A percentile compares a stretch with the other conserved stretches of the same genome.
phyloP scores from a whole-genome alignment of 2,113 vertebrate genomes.

The Zeus faber region DNA sequence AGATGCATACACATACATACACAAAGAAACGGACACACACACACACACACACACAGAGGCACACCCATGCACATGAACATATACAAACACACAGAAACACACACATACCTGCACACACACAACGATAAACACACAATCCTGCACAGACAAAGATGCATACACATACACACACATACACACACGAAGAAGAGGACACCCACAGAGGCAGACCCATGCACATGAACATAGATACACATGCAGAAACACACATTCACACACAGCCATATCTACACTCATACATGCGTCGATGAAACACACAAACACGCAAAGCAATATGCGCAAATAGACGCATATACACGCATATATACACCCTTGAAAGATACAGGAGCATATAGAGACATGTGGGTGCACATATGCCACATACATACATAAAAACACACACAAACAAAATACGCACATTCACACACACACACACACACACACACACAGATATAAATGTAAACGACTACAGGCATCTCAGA shows the following conservation, averaged over 20 bases:
- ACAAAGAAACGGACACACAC: no score
- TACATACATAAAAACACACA: neutral
- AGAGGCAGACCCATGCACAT: constrained; percentile 13
- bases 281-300: neutral
- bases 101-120: neutral
- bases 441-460: constrained; percentile 16
- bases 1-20: no score
- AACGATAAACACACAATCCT: neutral
- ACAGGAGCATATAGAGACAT: no score
- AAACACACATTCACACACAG: constrained; percentile 4
- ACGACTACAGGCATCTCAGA: neutral
- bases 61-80: constrained; percentile 1
- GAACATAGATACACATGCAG: neutral
- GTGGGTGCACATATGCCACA: no score
- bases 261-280: constrained; percentile 10
- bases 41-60: no score
- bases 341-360: no score
- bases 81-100: neutral
- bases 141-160: neutral
- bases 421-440: neutral
- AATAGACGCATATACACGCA: constrained; percentile 10
- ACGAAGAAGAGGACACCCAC: neutral
- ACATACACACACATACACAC: neutral
- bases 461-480: neutral
- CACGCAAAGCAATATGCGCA: no score